phyloP scores from a whole-genome alignment of 1,140 invertebrate genomes.

The Daktulosphaira vitifoliae region DNA sequence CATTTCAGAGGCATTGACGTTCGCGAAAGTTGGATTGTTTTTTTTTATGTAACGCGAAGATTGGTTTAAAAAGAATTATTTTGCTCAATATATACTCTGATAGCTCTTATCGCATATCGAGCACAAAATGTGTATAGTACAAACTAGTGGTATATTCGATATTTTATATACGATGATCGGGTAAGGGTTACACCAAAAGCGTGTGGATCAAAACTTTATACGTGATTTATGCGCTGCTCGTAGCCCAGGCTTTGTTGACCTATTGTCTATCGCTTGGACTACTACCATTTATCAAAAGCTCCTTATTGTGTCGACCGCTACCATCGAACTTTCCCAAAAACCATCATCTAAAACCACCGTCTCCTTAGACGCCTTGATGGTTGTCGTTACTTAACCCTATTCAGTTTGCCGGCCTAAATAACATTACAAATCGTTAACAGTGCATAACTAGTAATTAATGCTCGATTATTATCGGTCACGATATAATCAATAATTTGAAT shows the following conservation, averaged over 20 bases:
- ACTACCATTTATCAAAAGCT: constrained; percentile 32
- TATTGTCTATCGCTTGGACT: constrained; percentile 31
- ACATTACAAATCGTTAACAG: too few species aligned
- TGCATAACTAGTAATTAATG: too few species aligned
- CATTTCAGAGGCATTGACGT: too few species aligned
- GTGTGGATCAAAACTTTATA: constrained; percentile 14
- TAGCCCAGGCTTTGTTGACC: constrained; percentile 21
- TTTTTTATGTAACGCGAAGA: too few species aligned
- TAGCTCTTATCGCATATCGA: constrained; percentile 14
- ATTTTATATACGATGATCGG: not conserved
- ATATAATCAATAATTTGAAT: too few species aligned
- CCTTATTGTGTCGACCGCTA: constrained; percentile 22
- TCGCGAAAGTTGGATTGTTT: too few species aligned
- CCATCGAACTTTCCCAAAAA: constrained; percentile 28
- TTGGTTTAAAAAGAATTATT: not conserved
- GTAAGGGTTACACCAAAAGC: not conserved
- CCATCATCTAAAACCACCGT: constrained; percentile 16
- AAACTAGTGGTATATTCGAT: not conserved
- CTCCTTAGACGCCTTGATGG: too few species aligned
- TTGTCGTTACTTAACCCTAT: too few species aligned
- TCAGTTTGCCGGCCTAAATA: too few species aligned
- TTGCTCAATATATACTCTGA: not conserved
- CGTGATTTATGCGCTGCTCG: constrained; percentile 28
- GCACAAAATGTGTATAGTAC: not conserved
- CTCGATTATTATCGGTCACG: too few species aligned